Evolutionary conservation across 2,797 vertebrate species (phyloP), one percentile per base, ranked within the genome.

Genomic region (Nothura maculosa): DNA sequence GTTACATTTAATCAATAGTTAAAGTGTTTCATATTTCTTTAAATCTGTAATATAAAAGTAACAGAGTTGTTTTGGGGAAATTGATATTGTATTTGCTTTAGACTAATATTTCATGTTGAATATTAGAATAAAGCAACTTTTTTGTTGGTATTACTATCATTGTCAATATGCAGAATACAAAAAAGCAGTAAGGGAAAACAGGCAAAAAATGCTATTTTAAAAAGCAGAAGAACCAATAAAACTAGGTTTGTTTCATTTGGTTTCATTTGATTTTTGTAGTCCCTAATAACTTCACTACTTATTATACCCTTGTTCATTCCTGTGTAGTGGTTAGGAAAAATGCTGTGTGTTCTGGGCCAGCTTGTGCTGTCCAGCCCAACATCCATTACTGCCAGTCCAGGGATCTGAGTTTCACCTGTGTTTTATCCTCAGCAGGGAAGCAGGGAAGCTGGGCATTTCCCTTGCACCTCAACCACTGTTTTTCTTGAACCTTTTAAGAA

Each of bases 1-100:
- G 30, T 54, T 54, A 54, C 28, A 54, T 54, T 54, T 54, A 54
- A 54, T 54, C 12, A 60, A 48, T 77, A 92, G 55, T 74, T n/a
- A 32, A 60, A 43, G 28, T 58, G n/a, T 80, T 73, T 82, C 14
- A 7, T 70, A 25, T 86, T 93, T 94, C 68, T 82, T 15, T 85
- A 74, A 70, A 36, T 57, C 43, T 54, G 7, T 52, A 63, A 20
- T 76, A n/a, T 19, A 30, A 86, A 70, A 79, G 17, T 36, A 69
- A 47, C 25, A 48, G 70, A 40, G 13, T 15, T 76, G 3, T 47
- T 45, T 79, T 45, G 10, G 27, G 75, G 75, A 78, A 74, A 61
- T 77, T 10, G 18, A 6, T 67, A 12, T 17, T 82, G 3, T 81
- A 45, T 64, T 87, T 81, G 21, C n/a, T 61, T 58, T 78, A 42